These are phyloP conservation scores for Habroteleia sp. DNA, from an alignment of 2,888 invertebrate species.

Conservation along the genomic window DNA sequence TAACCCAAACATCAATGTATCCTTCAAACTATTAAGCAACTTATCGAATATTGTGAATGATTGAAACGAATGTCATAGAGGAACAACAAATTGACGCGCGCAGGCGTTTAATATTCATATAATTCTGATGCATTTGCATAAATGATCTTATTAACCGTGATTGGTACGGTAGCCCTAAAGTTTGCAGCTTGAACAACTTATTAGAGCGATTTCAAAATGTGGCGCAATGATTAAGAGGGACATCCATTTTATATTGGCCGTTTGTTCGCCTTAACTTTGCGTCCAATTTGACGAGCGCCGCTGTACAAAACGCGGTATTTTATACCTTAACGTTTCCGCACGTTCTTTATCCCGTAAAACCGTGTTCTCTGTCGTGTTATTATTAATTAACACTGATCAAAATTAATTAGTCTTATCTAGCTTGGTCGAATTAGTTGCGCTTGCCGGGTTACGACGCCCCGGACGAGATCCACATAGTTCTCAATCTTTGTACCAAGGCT, in stretches of 20 bases:
- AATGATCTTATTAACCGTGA: constrained; percentile 32
- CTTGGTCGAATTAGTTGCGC: constrained; percentile 20
- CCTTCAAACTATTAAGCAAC: no score
- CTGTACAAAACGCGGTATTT: background rate
- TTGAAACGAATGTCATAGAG: constrained; percentile 10
- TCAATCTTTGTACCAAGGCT: constrained; percentile 5
- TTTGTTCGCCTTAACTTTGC: background rate
- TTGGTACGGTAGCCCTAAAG: constrained; percentile 25
- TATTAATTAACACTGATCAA: constrained; percentile 38
- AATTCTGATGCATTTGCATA: constrained; percentile 30
- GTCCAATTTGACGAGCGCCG: constrained; percentile 2
- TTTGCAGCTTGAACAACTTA: constrained; percentile 19
- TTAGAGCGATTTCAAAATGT: background rate
- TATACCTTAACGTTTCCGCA: constrained; percentile 3
- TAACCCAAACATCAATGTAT: no score
- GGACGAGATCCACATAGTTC: constrained; percentile 3
- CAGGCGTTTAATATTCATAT: constrained; percentile 35
- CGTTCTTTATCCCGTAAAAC: constrained; percentile 2
- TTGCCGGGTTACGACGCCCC: constrained; percentile 15
- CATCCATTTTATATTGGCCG: constrained; percentile 35
- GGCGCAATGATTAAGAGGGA: constrained; percentile 28
- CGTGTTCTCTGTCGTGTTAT: constrained; percentile 7
- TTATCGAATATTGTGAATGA: no score
- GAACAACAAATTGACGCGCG: constrained; percentile 27
- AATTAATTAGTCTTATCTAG: constrained; percentile 29